Base-by-base conservation (phyloP, 2,113 vertebrate species). In the Astatotilapia flaviijosephi region DNA sequence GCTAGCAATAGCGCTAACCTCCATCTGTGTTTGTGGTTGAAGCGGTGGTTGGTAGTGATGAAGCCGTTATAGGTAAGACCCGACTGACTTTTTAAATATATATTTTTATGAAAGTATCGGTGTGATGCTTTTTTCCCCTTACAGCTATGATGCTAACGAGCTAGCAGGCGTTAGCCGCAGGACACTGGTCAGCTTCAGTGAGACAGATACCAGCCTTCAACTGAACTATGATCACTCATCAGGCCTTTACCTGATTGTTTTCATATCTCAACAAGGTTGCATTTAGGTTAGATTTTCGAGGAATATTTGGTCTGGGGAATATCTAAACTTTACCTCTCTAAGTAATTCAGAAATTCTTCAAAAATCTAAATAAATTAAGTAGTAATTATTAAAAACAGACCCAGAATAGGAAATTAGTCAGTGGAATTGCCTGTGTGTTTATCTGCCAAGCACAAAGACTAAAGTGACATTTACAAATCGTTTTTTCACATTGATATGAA, bases 21-120 rank as follows among this genome's bases (percentile, higher is more conserved):
- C 3, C 56, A 35, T 8, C 19, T 42, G 37, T 45, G 47, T 15
- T 14, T 51, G 1, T 13, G 2, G 19, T 26, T 13, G 3, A 75
- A 45, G 19, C 65, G 51, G 26, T 31, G 7, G 26, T 8, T 15
- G 19, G 51, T n/a, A 47, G 62, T 11, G 62, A 87, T 51, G 80
- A 23, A 53, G 9, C 31, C 2, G 31, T 28, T 13, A 6, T 9
- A 84, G 89, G 87, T 92, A 85, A 89, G 85, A 55, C 4, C 4
- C 1, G 5, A 26, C 9, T 3, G 11, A 23, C 28, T 13, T 28
- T 37, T 33, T 17, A n/a, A 28, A 19, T 15, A n/a, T 12, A 10
- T 2, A 4, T 62, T 45, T 23, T 4, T 3, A 15, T 80, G 2
- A 62, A 11, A 58, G 35, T 45, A 53, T 54, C 31, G 28, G 2